Percentiles rank a stretch among this genome's conserved stretches.
phyloP scores from a whole-genome alignment of 2,888 invertebrate genomes.

The Thecocarcelia acutangulata region DNA sequence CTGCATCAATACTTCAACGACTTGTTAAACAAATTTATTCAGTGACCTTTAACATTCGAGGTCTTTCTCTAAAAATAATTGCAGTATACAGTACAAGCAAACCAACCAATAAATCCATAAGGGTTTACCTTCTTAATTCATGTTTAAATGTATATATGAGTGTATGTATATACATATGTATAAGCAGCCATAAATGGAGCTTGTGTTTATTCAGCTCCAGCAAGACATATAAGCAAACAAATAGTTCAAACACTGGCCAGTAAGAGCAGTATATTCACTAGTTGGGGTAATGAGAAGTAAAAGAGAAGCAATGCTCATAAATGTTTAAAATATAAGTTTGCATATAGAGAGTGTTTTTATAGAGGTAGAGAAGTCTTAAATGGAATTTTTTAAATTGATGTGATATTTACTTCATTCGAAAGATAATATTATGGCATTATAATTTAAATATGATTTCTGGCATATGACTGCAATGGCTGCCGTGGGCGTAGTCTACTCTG shows the following conservation, averaged over 20 bases:
- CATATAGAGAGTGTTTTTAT: no score
- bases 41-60: constrained; percentile 48
- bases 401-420: no score
- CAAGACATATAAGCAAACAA: neutral
- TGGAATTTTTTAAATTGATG: no score
- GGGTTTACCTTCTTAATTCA: constrained; percentile 44
- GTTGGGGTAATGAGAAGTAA: neutral
- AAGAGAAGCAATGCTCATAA: neutral
- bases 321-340: neutral
- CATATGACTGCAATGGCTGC: no score
- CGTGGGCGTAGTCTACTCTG: no score
- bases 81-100: neutral
- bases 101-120: constrained; percentile 15
- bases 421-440: no score
- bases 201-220: neutral
- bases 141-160: no score
- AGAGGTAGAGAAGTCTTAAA: no score
- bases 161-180: no score
- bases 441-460: no score
- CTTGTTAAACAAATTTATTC: constrained; percentile 14
- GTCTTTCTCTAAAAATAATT: constrained; percentile 31
- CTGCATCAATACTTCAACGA: neutral
- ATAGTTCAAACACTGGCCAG: constrained; percentile 4
- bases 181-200: constrained; percentile 22
- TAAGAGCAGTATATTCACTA: neutral